Evolutionary conservation across 2,113 vertebrate genomes (phyloP), one percentile per base, ranked within the genome.

Genomic region (Planiliza haematocheilus): DNA sequence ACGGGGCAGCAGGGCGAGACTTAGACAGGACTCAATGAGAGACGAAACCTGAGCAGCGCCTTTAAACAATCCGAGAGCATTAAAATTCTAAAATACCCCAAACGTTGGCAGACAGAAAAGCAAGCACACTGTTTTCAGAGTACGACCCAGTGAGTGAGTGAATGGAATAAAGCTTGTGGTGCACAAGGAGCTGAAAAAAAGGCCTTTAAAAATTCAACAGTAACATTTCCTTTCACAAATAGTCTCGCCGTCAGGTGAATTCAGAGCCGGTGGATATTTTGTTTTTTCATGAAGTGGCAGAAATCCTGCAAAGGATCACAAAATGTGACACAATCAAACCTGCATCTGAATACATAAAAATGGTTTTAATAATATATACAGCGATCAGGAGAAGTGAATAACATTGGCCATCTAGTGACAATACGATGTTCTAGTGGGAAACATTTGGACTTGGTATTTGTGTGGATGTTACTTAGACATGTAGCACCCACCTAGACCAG

Each of bases 141-240:
- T 21, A 13, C 64, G 49, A 24, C 0, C 7, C 43, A 58, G 10
- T 14, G 13, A 30, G 42, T 6, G 4, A 58, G 51, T 18, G 36
- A 74, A 45, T 39, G 30, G 38, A 67, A 68, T 63, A 68, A 0
- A 51, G 59, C 49, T 78, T 61, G 42, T 70, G 34, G 46, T 51
- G 43, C 49, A 53, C 34, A 21, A 24, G 18, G 36, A 20, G 24
- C n/a, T 48, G 21, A 49, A 38, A 70, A 65, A 50, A 45, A 49
- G 1, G 20, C 0, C 20, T 79, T 83, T 37, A 67, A 75, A 63
- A 74, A 67, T 53, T 63, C n/a, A 78, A 43, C 53, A 66, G 49
- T 12, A 38, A 36, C 52, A 53, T 67, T 46, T 62, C n/a, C 21
- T 46, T 59, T 61, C 7, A 21, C 10, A 42, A 16, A 51, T 8